These are phyloP conservation scores for Drosophila mimica DNA, from an alignment of 2,888 invertebrate genomes.

Conservation along the genomic window DNA sequence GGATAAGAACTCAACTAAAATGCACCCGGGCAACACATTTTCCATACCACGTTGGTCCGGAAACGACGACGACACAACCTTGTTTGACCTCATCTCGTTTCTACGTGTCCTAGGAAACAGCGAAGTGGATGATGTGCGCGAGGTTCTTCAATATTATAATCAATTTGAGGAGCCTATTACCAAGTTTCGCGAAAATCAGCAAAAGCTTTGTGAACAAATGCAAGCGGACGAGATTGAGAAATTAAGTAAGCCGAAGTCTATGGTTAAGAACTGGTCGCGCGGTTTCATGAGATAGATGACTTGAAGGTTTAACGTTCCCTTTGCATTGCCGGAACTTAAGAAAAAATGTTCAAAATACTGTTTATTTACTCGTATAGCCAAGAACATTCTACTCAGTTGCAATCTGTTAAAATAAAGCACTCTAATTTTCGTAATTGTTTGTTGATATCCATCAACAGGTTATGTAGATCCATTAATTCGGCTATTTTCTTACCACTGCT, in stretches of 20 bases:
- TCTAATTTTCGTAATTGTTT: slow-evolving; percentile 24
- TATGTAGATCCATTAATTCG: slow-evolving; percentile 16
- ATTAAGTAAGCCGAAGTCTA: slow-evolving; percentile 86
- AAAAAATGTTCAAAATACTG: slow-evolving; percentile 17
- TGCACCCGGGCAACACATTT: slow-evolving; percentile 95
- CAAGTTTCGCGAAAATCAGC: slow-evolving; percentile 96
- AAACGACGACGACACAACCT: slow-evolving; percentile 94
- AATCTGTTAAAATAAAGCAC: neutral
- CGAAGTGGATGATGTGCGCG: slow-evolving; percentile 96
- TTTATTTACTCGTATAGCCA: slow-evolving; percentile 25
- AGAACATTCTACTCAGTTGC: slow-evolving; percentile 1
- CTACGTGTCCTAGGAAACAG: slow-evolving; percentile 95
- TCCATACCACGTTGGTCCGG: slow-evolving; percentile 96
- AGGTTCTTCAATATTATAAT: slow-evolving; percentile 95
- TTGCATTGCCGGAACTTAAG: slow-evolving; percentile 24
- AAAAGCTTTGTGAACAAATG: slow-evolving; percentile 89
- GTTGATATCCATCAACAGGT: slow-evolving; percentile 21
- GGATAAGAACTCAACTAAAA: slow-evolving; percentile 93
- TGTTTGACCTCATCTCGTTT: slow-evolving; percentile 95
- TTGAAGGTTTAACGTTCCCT: slow-evolving; percentile 11
- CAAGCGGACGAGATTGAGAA: slow-evolving; percentile 87
- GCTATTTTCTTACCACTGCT: neutral
- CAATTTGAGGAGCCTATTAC: slow-evolving; percentile 96
- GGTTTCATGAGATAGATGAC: slow-evolving; percentile 85
- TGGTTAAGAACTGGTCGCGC: slow-evolving; percentile 88